Conservation (phyloP, 1,140 invertebrate species). For the Bombus sibiricus region DNA sequence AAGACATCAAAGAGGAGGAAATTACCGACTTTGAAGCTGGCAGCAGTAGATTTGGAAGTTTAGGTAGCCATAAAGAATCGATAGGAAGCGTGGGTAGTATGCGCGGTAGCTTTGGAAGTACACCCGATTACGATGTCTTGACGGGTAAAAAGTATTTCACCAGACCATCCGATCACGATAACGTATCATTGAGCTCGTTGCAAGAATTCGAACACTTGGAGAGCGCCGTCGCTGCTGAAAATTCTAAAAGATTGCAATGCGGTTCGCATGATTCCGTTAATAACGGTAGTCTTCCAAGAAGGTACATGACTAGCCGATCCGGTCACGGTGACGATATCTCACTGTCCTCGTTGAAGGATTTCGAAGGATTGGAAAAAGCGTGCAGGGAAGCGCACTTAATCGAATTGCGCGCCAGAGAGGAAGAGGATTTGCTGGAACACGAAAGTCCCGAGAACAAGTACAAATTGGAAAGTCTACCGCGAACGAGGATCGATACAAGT, state of each 20-base stretch:
- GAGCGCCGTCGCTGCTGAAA: slow-evolving; percentile 88
- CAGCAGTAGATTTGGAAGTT: slow-evolving; percentile 89
- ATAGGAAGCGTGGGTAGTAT: slow-evolving; percentile 90
- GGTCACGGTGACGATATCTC: slow-evolving; percentile 94
- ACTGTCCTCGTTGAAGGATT: slow-evolving; percentile 96
- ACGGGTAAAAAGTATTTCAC: slow-evolving; percentile 91
- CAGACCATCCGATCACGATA: slow-evolving; percentile 92
- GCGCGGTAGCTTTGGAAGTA: slow-evolving; percentile 90
- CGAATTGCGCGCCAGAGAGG: slow-evolving; percentile 92
- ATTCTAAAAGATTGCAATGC: slow-evolving; percentile 83
- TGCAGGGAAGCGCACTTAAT: slow-evolving; percentile 92
- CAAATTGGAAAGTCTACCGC: slow-evolving; percentile 76
- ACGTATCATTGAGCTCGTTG: slow-evolving; percentile 94
- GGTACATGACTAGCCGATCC: slow-evolving; percentile 85
- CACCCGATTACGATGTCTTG: slow-evolving; percentile 93
- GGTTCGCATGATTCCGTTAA: slow-evolving; percentile 89
- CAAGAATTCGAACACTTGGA: slow-evolving; percentile 97
- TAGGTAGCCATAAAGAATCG: slow-evolving; percentile 91
- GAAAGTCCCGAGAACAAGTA: slow-evolving; percentile 86
- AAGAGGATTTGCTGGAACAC: slow-evolving; percentile 91
- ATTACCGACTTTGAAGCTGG: slow-evolving; percentile 92
- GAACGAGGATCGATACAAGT: slow-evolving; percentile 73
- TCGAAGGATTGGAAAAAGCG: slow-evolving; percentile 95
- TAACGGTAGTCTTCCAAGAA: slow-evolving; percentile 89
- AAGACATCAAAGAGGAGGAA: slow-evolving; percentile 96